Evolutionary conservation across 2,797 vertebrate species (phyloP), one percentile per base, ranked within the genome.

Genomic region (Eurystomus glaucurus): DNA sequence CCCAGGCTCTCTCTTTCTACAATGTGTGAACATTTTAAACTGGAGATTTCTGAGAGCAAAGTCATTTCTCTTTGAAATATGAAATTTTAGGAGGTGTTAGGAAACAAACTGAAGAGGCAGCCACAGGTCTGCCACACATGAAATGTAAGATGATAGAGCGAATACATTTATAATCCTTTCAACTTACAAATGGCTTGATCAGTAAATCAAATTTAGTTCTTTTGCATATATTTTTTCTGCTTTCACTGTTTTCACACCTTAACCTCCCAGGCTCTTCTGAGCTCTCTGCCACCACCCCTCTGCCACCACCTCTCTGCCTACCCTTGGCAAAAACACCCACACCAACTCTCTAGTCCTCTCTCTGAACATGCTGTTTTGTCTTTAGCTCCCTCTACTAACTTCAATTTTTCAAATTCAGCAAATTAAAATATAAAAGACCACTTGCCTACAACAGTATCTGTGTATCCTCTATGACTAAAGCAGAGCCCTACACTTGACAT

Each of bases 91-190:
- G 62, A 84, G n/a, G 55, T 60, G 69, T 83, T 88, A 64, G 66
- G 51, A 88, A 94, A 83, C 39, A 66, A 83, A 58, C 43, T 8
- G 55, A 43, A 71, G 90, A 92, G 70, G 77, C 46, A 84, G 68
- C 9, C 70, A 72, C 21, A 69, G 83, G 54, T 86, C 94, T 95
- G 64, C 33, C 88, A 82, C 80, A 26, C 93, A 65, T 65, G 28
- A 89, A 93, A 82, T 84, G 65, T 75, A 81, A 92, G 83, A 90
- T 65, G 54, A 41, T 68, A 55, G 2, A 26, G 25, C 50, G 88
- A 29, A 69, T 88, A 84, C 22, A 68, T 84, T 77, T 78, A 91
- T 81, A 86, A 86, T 62, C 60, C 43, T 84, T 76, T 84, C 61
- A 79, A 37, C 61, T 87, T 92, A 28, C 6, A 81, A 94, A 78